phyloP scores from a whole-genome alignment of 2,888 invertebrate species.

The Latrodectus elegans region DNA sequence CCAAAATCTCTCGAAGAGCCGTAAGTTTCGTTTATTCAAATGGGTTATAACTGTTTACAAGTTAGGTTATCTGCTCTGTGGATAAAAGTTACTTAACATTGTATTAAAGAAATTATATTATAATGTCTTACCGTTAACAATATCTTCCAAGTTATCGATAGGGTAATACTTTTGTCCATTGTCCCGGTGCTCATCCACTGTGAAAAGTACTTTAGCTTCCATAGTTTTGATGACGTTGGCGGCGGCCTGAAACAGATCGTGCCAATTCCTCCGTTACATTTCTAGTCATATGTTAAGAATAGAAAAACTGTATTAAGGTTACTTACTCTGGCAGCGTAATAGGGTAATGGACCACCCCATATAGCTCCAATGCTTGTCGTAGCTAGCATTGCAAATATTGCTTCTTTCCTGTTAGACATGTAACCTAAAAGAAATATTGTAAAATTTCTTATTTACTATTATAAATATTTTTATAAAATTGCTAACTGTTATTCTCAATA shows the following conservation, averaged over 20 bases:
- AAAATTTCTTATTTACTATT: too few species aligned
- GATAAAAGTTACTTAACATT: not conserved
- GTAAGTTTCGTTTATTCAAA: too few species aligned
- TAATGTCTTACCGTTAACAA: slow-evolving; percentile 42
- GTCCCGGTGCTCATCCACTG: slow-evolving; percentile 43
- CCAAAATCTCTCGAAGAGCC: too few species aligned
- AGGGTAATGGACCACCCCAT: slow-evolving; percentile 55
- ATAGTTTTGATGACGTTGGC: slow-evolving; percentile 52
- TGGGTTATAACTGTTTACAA: too few species aligned
- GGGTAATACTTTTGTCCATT: slow-evolving; percentile 25
- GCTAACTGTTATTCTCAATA: too few species aligned
- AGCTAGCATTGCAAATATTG: slow-evolving; percentile 42
- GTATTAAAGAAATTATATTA: not conserved
- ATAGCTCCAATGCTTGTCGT: slow-evolving; percentile 42
- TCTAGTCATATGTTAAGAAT: too few species aligned
- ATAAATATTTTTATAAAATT: too few species aligned
- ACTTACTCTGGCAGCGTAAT: slow-evolving; percentile 62
- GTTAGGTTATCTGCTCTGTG: too few species aligned
- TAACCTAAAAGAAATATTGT: slow-evolving; percentile 21
- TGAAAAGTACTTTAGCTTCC: slow-evolving; percentile 54
- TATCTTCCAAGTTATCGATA: slow-evolving; percentile 35
- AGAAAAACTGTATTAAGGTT: too few species aligned
- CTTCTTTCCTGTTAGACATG: slow-evolving; percentile 49
- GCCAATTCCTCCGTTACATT: too few species aligned
- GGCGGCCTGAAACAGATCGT: slow-evolving; percentile 43